phyloP scores from a whole-genome alignment of 30 jellyfish, hydroid and myxozoan genomes.

The Mastigias papua region DNA sequence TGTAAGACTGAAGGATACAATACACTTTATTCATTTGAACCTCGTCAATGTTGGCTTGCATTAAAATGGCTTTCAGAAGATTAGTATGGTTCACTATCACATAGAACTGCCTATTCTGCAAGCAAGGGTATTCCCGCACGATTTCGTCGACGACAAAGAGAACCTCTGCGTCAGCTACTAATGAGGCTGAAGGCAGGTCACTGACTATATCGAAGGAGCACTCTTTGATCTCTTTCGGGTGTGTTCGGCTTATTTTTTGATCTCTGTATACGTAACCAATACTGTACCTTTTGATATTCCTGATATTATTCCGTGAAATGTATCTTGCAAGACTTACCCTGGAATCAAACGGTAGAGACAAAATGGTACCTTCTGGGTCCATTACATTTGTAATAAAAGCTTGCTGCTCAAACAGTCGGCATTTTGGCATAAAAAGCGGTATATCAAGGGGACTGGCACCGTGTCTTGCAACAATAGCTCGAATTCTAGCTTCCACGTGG shows the following conservation, averaged over 20 bases:
- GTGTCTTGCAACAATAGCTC: constrained; percentile 67
- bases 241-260: constrained; percentile 78
- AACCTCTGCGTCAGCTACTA: constrained; percentile 87
- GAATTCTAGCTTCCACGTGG: constrained; percentile 73
- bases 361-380: constrained; percentile 88
- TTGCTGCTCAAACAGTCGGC: constrained; percentile 64
- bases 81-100: constrained; percentile 79
- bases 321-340: constrained; percentile 90
- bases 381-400: constrained; percentile 74
- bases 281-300: constrained; percentile 72
- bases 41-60: constrained; percentile 65
- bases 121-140: constrained; percentile 61
- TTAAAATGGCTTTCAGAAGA: constrained; percentile 78
- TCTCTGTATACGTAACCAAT: constrained; percentile 80
- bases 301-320: constrained; percentile 77
- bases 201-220: constrained; percentile 91
- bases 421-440: constrained; percentile 86
- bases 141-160: constrained; percentile 81
- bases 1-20: constrained; percentile 54
- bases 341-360: constrained; percentile 91
- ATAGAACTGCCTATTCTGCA: constrained; percentile 68
- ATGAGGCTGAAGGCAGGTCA: constrained; percentile 46
- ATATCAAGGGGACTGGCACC: constrained; percentile 80
- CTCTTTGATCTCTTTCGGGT: constrained; percentile 87
- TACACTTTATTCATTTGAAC: constrained; percentile 45